phyloP scores from a whole-genome alignment of 1,140 invertebrate species.

The Lordiphosa stackelbergi region DNA sequence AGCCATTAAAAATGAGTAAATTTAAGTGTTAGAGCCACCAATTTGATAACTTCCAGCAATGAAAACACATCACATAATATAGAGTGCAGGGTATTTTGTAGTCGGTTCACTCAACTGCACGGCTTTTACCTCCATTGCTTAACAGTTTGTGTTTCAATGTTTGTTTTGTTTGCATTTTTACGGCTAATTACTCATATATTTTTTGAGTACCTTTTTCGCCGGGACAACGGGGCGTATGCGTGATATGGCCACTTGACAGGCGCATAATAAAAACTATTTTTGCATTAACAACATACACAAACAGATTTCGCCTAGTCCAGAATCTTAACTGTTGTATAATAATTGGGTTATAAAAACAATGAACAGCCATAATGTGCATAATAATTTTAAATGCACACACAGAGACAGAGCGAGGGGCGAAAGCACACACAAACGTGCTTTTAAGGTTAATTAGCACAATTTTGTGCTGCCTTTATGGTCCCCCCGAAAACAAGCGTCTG shows the following conservation, averaged over 20 bases:
- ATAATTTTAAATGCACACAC: constrained; percentile 65
- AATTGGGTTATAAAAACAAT: constrained; percentile 71
- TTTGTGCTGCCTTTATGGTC: constrained; percentile 70
- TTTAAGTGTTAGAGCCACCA: too few species aligned
- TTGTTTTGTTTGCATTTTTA: constrained; percentile 58
- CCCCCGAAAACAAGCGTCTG: constrained; percentile 62
- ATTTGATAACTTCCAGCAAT: too few species aligned
- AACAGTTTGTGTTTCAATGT: constrained; percentile 42
- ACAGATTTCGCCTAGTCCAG: constrained; percentile 17
- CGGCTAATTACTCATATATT: constrained; percentile 63
- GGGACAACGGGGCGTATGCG: constrained; percentile 55
- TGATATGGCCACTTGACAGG: constrained; percentile 60
- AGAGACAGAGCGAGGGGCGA: not conserved
- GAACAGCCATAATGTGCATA: constrained; percentile 71
- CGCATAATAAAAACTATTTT: constrained; percentile 52
- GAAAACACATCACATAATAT: too few species aligned
- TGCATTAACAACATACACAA: constrained; percentile 31
- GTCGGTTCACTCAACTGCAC: too few species aligned
- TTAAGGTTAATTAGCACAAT: constrained; percentile 75
- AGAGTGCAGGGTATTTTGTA: too few species aligned
- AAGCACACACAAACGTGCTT: constrained; percentile 49
- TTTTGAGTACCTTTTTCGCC: constrained; percentile 13
- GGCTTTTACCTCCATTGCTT: too few species aligned
- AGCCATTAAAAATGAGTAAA: too few species aligned
- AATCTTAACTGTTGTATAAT: constrained; percentile 39